Evolutionary conservation across 2,888 invertebrate genomes (phyloP), one percentile per base, ranked within the genome.

Genomic region (Hartigia nigra): DNA sequence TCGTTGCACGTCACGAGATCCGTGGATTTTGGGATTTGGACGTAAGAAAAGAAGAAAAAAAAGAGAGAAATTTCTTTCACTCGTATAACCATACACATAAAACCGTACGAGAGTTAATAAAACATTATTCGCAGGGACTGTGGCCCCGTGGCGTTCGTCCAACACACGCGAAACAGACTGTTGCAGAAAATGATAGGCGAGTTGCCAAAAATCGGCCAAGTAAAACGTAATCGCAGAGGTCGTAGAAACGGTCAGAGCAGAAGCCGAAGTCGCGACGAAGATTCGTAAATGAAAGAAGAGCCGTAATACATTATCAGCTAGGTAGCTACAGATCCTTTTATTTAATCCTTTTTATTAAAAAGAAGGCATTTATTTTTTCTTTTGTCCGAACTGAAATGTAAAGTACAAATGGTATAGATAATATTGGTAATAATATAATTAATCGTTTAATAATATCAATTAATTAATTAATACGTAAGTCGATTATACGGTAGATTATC

Each of bases 291-390:
- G n/a, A 72, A 3, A 31, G 31, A 72, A 11, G 23, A 55, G 9
- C 2, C 55, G 55, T 55, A 23, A 55, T 55, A 23, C 55, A 14
- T 72, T 34, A 34, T 72, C 72, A 34, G 72, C 32, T 31, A 23
- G 14, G 12, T 31, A 72, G 72, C 32, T 72, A 72, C 32, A 72
- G 12, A 72, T 72, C 31, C n/a, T 12, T 72, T 72, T 72, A 72
- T 82, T 84, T 84, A 78, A 76, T 81, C 76, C 79, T 81, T 88
- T 87, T 88, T 90, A 90, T 90, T 90, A 91, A 91, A 91, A 91
- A 91, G 91, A 91, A 91, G 91, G 91, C 91, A 91, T 91, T 91
- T 91, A 91, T 91, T 91, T 91, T 88, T 82, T 88, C n/a, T n/a
- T 88, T 87, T 79, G 85, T 86, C 80, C 76, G 85, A 91, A 91